Conservation (phyloP, 2,888 invertebrate species). For the Dioctria linearis region DNA sequence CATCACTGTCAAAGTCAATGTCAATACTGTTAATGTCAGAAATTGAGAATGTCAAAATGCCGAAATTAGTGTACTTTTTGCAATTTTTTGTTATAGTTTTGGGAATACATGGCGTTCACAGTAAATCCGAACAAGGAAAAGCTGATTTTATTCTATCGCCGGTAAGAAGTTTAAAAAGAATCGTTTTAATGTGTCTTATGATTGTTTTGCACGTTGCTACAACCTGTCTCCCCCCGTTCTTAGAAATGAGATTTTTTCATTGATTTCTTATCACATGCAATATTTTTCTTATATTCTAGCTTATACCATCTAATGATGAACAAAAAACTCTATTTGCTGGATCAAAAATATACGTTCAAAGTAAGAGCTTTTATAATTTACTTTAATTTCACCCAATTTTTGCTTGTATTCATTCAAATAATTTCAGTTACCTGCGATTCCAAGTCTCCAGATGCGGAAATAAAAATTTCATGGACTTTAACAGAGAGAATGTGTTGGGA, state of each 20-base stretch:
- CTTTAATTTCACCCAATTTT: no score
- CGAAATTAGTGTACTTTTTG: slow-evolving; percentile 44
- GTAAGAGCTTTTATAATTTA: slow-evolving; percentile 71
- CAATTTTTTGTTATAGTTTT: slow-evolving; percentile 12
- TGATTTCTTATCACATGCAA: slow-evolving; percentile 18
- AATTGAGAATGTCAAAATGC: slow-evolving; percentile 44
- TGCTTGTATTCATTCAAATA: slow-evolving; percentile 30
- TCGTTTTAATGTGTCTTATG: neutral
- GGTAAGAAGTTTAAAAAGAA: slow-evolving; percentile 66
- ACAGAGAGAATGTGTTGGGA: slow-evolving; percentile 74
- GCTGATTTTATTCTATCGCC: slow-evolving; percentile 77
- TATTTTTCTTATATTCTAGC: slow-evolving; percentile 8
- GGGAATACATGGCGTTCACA: slow-evolving; percentile 42
- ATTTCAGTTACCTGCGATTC: slow-evolving; percentile 72
- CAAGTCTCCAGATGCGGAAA: slow-evolving; percentile 65
- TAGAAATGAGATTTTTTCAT: neutral
- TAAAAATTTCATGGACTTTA: slow-evolving; percentile 73
- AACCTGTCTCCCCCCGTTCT: neutral
- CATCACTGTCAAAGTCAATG: neutral
- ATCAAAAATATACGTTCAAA: slow-evolving; percentile 79
- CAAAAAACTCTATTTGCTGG: slow-evolving; percentile 78
- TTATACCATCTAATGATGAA: slow-evolving; percentile 12
- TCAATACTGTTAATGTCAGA: slow-evolving; percentile 9
- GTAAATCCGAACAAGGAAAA: slow-evolving; percentile 75
- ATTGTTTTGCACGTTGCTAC: neutral